Evolutionary conservation across 1,140 invertebrate genomes (phyloP), one percentile per base, ranked within the genome.

Genomic region (Lethrus apterus): DNA sequence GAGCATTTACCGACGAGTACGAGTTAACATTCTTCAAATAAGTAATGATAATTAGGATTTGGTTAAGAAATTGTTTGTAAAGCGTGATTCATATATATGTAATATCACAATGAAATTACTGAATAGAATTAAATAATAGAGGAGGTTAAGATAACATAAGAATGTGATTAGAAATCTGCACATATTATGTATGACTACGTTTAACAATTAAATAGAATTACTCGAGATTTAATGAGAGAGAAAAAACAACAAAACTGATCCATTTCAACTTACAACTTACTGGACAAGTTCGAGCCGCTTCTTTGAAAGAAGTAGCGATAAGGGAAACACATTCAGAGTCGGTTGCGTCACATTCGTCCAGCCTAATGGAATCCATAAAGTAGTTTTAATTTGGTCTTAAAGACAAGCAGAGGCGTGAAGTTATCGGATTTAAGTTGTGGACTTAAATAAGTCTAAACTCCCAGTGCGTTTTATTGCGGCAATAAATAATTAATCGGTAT

Each of bases 291-390:
- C 43, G 43, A 41, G 32, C 43, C 43, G 48, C 43, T 50, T 50
- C 41, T 40, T 50, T 50, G 33, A 38, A 23, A 41, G 17, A 29
- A 15, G 29, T 34, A 34, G 17, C 31, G 50, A 51, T 51, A 51
- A 51, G 23, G 35, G 17, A 42, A 38, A 30, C 34, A 20, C 44
- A 41, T 51, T 47, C 38, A 14, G 44, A 42, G 34, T 44, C 40
- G 38, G 47, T 51, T 46, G 50, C 50, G 45, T 54, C 44, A 47
- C 49, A 33, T 35, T 41, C 44, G 31, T 38, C 42, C 38, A 48
- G 46, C 43, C 43, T 55, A 55, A 55, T 55, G 52, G 52, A 55
- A 48, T 48, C 52, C 52, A 55, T 55, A 55, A 55, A 55, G 46
- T 55, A 44, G 50, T 49, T 50, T 55, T 55, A 52, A 55, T 55